phyloP scores from a whole-genome alignment of 2,888 invertebrate species.

The Pantelozetes paolii region DNA sequence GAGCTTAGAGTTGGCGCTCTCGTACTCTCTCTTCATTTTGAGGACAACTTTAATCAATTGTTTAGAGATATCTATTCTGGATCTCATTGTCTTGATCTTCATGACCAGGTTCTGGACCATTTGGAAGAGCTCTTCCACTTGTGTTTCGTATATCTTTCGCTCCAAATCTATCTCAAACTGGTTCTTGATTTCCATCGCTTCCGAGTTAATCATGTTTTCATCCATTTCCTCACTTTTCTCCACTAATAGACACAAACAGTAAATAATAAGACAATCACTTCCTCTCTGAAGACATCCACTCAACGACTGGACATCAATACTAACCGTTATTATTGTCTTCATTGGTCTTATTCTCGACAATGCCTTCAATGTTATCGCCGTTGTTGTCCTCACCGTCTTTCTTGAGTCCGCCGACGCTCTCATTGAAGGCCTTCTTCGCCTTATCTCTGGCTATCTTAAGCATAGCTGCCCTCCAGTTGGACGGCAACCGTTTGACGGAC shows the following conservation, averaged over 20 bases:
- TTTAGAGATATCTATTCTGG: slow-evolving; percentile 12
- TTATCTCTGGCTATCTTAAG: slow-evolving; percentile 34
- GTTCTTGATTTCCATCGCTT: slow-evolving; percentile 2
- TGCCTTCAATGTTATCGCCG: background rate
- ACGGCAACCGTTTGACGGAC: slow-evolving; percentile 7
- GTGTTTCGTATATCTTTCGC: slow-evolving; percentile 25
- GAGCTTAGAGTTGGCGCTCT: slow-evolving; percentile 12
- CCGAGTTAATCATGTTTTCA: background rate
- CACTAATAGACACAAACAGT: background rate
- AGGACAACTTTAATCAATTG: slow-evolving; percentile 17
- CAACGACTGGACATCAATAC: background rate
- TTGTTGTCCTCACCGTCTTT: background rate
- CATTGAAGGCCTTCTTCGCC: slow-evolving; percentile 27
- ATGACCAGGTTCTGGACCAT: background rate
- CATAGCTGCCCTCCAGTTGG: slow-evolving; percentile 36
- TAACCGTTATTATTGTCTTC: background rate
- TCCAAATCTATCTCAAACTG: slow-evolving; percentile 27
- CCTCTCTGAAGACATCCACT: background rate
- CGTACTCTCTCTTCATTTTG: slow-evolving; percentile 20
- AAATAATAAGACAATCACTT: background rate
- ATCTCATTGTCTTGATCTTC: slow-evolving; percentile 17
- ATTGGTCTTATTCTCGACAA: background rate
- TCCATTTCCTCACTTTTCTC: background rate
- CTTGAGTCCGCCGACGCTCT: background rate
- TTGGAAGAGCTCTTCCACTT: slow-evolving; percentile 18